Percentiles rank a stretch among this genome's conserved stretches.
Conservation (phyloP, 2,113 vertebrate genomes). For the Psilopsiagon aymara region DNA sequence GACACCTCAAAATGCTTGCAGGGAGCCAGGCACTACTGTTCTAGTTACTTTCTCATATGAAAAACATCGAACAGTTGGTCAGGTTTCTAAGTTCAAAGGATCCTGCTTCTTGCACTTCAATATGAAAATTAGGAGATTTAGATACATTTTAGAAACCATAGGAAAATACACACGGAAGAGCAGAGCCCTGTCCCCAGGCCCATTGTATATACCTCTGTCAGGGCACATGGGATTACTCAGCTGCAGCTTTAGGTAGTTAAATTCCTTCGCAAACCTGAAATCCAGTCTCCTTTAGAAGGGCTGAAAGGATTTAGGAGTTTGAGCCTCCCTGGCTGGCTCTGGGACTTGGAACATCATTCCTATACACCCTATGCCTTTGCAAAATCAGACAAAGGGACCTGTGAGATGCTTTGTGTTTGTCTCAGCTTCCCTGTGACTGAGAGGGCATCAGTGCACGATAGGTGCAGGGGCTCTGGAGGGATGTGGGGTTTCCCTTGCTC, state of each 20-base stretch:
- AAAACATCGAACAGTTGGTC: background rate
- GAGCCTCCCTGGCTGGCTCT: background rate
- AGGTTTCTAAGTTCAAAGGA: background rate
- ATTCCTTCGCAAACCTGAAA: background rate
- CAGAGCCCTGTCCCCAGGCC: background rate
- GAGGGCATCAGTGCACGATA: background rate
- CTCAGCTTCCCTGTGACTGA: background rate
- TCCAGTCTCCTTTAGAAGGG: background rate
- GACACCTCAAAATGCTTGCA: background rate
- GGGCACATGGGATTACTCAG: accelerated
- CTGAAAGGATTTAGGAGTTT: background rate
- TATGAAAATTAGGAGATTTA: background rate
- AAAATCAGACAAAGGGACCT: background rate
- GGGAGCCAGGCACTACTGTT: accelerated
- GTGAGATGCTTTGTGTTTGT: background rate
- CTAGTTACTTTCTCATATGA: background rate
- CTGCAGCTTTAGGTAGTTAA: background rate
- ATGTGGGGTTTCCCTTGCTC: background rate
- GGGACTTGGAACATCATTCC: background rate
- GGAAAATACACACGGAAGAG: background rate
- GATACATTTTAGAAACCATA: background rate
- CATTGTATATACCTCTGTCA: background rate
- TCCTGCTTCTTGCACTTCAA: background rate
- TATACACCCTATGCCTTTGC: background rate
- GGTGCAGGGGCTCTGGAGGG: accelerated